Base-by-base conservation (phyloP, 37 sponge, comb jelly and placozoan genomes). In the Beroe ovata region DNA sequence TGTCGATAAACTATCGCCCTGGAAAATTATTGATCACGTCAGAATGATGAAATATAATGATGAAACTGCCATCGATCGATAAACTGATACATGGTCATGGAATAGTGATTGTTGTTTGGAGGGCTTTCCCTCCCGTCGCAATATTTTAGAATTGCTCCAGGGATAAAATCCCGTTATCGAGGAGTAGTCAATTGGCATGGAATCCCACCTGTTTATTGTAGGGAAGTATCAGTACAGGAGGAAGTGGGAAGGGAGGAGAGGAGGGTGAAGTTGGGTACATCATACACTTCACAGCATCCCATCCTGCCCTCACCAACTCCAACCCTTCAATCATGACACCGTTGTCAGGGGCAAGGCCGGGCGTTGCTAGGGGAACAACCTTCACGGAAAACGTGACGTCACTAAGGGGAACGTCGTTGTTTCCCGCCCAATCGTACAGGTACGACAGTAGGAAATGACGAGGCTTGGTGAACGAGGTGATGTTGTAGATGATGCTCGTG, bases 191-290 rank as follows among this genome's bases (percentile, higher is more conserved):
- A n/a, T n/a, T n/a, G n/a, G n/a, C n/a, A 58, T 58, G 16, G 21
- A 61, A 26, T 34, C 25, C 8, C 18, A 77, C 84, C 47, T 77
- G n/a, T 19, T 39, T 77, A 25, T 39, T 42, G n/a, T 42, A 42
- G 8, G 84, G 84, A 25, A 42, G 26, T 4, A 77, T 30, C 14
- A 77, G 84, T 36, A 77, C 11, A 14, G 54, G 54, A 1, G 84
- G 84, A 38, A 77, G 84, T n/a, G 84, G 84, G 54, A 77, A 77
- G 22, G 84, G 84, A 16, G 84, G 84, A 40, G 84, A 30, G n/a
- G 84, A 77, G 23, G 84, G 28, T 3, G 54, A 42, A 42, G 84
- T 77, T 25, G 84, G 84, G 54, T 77, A 77, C 84, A 77, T 77
- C 3, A 77, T 22, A 23, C 54, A 20, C 84, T 77, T 39, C 84